These are phyloP conservation scores for Hemithea aestivaria DNA, from an alignment of 2,888 invertebrate species.

Conservation along the genomic window DNA sequence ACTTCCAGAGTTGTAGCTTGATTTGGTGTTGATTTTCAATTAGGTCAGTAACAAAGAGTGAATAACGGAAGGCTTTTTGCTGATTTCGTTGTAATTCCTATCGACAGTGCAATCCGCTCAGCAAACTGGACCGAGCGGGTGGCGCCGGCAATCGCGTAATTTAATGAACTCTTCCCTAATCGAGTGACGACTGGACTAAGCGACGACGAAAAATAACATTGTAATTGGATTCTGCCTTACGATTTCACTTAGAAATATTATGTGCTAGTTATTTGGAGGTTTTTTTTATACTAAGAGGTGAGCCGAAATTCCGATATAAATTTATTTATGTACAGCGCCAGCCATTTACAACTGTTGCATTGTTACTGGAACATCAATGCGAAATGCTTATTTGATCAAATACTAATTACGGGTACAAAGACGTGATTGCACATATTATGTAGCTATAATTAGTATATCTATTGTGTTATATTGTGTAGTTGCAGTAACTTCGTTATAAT, in stretches of 20 bases:
- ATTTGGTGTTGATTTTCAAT: conserved; percentile 37
- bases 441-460: too few relatives aligned
- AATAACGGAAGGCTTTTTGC: conserved; percentile 36
- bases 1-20: conserved; percentile 1
- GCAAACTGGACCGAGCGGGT: conserved; percentile 49
- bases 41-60: conserved; percentile 31
- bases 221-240: conserved; percentile 38
- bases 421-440: too few relatives aligned
- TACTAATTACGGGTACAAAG: too few relatives aligned
- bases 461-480: too few relatives aligned
- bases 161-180: conserved; percentile 72
- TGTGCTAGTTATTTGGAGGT: too few relatives aligned
- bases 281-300: too few relatives aligned
- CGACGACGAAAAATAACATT: conserved; percentile 51
- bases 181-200: conserved; percentile 58
- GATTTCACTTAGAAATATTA: background rate
- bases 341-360: too few relatives aligned
- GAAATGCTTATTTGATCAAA: too few relatives aligned
- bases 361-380: too few relatives aligned
- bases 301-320: too few relatives aligned
- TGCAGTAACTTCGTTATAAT: too few relatives aligned
- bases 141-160: conserved; percentile 65
- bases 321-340: too few relatives aligned
- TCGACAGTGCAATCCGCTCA: conserved; percentile 58
- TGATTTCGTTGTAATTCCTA: conserved; percentile 47